Evolutionary conservation across 2,113 vertebrate species (phyloP).

Genomic region (Haliaeetus leucogaster): DNA sequence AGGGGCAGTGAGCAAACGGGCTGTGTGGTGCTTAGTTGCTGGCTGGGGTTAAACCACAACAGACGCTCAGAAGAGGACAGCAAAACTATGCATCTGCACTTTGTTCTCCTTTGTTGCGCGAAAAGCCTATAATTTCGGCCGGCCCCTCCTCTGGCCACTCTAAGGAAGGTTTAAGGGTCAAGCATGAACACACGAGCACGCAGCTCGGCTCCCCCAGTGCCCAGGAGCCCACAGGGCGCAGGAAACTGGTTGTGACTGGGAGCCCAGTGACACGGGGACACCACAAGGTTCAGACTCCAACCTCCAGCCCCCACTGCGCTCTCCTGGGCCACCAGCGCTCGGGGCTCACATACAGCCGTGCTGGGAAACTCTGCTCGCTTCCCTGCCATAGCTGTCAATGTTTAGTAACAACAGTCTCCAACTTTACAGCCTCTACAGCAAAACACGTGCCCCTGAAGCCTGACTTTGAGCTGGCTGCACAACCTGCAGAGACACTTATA

Average conservation of each 20-base stretch:
- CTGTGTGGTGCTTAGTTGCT: no score
- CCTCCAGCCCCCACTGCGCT: rapidly evolving
- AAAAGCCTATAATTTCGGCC: not conserved
- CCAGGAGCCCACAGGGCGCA: not conserved
- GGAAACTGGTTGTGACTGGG: not conserved
- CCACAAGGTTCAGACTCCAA: not conserved
- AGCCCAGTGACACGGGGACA: not conserved
- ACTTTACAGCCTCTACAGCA: not conserved
- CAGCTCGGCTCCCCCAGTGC: not conserved
- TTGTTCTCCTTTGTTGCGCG: not conserved
- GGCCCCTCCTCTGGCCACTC: not conserved
- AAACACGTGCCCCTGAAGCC: not conserved
- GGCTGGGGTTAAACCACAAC: no score
- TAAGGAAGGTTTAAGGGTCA: not conserved
- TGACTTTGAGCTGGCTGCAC: not conserved
- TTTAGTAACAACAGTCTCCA: not conserved
- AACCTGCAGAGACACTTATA: not conserved
- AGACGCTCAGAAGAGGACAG: not conserved
- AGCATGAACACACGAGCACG: not conserved
- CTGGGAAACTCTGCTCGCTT: not conserved
- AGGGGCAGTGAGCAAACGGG: no score
- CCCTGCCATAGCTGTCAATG: not conserved
- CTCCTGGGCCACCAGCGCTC: not conserved
- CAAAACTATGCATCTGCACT: not conserved
- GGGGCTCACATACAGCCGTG: not conserved